Percentiles rank a stretch among this genome's conserved stretches.
Conservation (phyloP, 2,888 invertebrate genomes). For the Drosophila imparisetae region DNA sequence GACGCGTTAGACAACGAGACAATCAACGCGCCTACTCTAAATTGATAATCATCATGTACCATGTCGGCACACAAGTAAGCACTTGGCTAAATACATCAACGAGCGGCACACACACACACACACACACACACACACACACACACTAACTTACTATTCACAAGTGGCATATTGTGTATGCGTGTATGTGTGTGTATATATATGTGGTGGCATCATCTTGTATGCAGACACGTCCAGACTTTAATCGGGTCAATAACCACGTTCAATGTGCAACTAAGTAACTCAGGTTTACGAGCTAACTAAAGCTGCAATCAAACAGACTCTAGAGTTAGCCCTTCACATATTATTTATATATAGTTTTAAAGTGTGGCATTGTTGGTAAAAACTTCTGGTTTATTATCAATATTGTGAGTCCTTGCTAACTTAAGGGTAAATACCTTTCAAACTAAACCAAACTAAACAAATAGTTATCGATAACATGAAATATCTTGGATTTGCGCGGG, state of each 20-base stretch:
- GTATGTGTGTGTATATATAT: not conserved
- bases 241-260: slow-evolving; percentile 25
- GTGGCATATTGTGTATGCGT: not conserved
- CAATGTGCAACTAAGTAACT: slow-evolving; percentile 3
- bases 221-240: slow-evolving; percentile 2
- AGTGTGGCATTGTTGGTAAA: not conserved
- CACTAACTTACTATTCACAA: not conserved
- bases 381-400: not conserved
- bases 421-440: not conserved
- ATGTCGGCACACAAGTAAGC: slow-evolving; percentile 22
- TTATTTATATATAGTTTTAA: not conserved
- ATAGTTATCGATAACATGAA: not conserved
- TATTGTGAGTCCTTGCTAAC: not conserved
- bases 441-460: not conserved
- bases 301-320: not conserved
- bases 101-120: slow-evolving; percentile 10
- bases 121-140: slow-evolving; percentile 9
- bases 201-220: slow-evolving; percentile 8
- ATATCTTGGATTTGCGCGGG: not conserved
- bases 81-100: slow-evolving; percentile 13
- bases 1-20: slow-evolving; percentile 23
- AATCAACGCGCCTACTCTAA: slow-evolving; percentile 46
- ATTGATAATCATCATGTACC: slow-evolving; percentile 41
- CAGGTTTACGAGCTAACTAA: not conserved
- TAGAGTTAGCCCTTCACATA: not conserved